phyloP scores from a whole-genome alignment of 2,888 invertebrate species.

The Holacanthella duospinosa region DNA sequence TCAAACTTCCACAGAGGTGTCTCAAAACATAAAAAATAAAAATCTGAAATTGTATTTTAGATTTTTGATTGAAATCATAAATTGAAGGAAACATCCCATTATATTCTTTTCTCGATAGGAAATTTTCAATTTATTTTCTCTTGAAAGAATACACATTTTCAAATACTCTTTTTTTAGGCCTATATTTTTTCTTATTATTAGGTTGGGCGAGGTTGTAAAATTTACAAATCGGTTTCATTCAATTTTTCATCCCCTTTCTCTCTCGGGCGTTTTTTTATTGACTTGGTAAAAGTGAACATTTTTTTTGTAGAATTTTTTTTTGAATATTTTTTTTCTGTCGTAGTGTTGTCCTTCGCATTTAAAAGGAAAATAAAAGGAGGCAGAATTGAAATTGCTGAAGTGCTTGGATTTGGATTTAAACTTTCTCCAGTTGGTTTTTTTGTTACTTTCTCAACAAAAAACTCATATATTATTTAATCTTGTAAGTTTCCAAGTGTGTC shows the following conservation, averaged over 20 bases:
- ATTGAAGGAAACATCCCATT: not conserved
- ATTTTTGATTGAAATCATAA: not conserved
- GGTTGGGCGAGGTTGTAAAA: not conserved
- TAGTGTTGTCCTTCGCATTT: no score
- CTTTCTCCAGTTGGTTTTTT: not conserved
- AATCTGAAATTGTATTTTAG: no score
- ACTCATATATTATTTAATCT: not conserved
- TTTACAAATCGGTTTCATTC: constrained; percentile 5
- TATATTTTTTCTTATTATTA: not conserved
- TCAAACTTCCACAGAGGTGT: no score
- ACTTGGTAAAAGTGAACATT: not conserved
- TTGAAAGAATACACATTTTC: not conserved
- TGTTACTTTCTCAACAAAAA: no score
- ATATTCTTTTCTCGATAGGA: not conserved
- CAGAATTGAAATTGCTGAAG: not conserved
- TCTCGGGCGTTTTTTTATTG: not conserved
- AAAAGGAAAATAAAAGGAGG: not conserved
- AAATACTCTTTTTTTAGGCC: not conserved
- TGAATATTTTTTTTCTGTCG: not conserved
- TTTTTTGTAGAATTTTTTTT: not conserved
- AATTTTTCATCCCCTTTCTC: not conserved
- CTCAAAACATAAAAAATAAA: no score
- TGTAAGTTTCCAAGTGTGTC: not conserved
- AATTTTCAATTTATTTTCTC: not conserved
- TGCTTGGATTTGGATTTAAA: not conserved